Percentiles rank a stretch among this genome's conserved stretches.
Evolutionary conservation across 2,797 vertebrate species (phyloP).

Genomic region (Hydrophis major): DNA sequence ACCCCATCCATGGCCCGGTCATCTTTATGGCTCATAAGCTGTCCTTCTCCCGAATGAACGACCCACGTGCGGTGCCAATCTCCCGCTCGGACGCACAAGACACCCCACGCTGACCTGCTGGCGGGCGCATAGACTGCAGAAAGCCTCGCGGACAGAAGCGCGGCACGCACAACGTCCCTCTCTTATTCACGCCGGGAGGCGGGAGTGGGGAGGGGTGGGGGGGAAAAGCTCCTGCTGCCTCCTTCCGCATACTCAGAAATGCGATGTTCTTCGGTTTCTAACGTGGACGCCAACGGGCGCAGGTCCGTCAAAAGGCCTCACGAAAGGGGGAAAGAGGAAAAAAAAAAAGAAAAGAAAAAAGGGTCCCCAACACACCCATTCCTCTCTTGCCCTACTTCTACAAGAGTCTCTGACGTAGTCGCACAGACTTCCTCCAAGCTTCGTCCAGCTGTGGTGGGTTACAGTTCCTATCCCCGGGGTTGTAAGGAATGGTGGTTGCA

Average conservation of each 20-base stretch:
- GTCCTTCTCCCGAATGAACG: background rate
- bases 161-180: background rate
- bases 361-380: background rate
- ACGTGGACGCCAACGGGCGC: background rate
- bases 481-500: background rate
- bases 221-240: background rate
- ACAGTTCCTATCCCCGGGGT: background rate
- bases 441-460: background rate
- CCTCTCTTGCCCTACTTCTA: background rate
- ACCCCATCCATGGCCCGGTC: background rate
- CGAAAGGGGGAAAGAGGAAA: background rate
- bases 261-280: background rate
- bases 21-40: background rate
- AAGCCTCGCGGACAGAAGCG: background rate
- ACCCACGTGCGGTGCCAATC: background rate
- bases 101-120: background rate
- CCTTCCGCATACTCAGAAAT: background rate
- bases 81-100: background rate
- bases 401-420: background rate
- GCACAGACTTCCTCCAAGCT: background rate
- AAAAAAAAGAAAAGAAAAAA: too few relatives aligned
- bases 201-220: background rate
- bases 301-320: background rate
- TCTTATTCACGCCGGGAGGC: background rate
- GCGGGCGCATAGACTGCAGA: background rate